phyloP scores from a whole-genome alignment of 2,797 vertebrate genomes.

The Scleropages formosus region DNA sequence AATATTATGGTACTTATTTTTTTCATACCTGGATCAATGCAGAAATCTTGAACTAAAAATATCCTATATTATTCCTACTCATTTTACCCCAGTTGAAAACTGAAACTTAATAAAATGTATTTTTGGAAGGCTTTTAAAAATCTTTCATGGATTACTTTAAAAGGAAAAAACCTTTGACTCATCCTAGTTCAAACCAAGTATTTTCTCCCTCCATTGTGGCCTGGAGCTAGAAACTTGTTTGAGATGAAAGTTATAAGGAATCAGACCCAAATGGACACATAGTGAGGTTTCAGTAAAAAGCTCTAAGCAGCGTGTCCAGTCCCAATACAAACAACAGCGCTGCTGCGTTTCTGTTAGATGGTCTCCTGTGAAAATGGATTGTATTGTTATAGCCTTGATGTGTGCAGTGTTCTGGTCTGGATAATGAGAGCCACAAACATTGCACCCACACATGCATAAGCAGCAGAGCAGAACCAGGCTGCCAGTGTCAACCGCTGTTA shows the following conservation, averaged over 20 bases:
- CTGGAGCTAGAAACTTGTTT: background rate
- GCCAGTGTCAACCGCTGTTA: background rate
- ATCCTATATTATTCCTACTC: background rate
- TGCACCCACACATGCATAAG: conserved; percentile 20
- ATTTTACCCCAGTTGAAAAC: background rate
- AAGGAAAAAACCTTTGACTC: background rate
- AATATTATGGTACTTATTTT: background rate
- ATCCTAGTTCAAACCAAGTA: background rate
- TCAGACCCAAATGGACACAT: background rate
- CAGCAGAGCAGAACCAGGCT: background rate
- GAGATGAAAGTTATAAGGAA: background rate
- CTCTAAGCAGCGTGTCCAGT: background rate
- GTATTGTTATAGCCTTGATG: conserved; percentile 41
- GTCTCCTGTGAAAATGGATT: background rate
- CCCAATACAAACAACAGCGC: background rate
- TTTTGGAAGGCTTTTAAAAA: background rate
- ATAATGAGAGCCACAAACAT: conserved; percentile 42
- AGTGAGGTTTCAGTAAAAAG: background rate
- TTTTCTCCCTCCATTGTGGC: background rate
- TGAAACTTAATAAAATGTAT: background rate
- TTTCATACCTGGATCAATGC: background rate
- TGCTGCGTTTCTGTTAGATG: background rate
- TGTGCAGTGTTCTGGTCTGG: conserved; percentile 35
- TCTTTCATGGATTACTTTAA: background rate
- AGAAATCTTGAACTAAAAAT: background rate